Conservation (phyloP, 1,140 invertebrate genomes). For the Conus betulinus region DNA sequence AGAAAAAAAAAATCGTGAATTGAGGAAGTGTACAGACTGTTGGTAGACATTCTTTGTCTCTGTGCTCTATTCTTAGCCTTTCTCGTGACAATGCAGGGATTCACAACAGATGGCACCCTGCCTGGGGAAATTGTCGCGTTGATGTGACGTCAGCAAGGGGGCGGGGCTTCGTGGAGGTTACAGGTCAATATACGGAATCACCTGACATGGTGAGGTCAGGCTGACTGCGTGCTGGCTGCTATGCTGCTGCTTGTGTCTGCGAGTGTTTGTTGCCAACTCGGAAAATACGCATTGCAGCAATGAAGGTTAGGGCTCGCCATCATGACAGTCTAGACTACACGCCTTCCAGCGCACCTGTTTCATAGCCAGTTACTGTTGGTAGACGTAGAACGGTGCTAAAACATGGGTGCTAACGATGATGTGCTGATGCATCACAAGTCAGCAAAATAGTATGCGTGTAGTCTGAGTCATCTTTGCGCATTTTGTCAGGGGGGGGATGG, state of each 20-base stretch:
- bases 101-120: slow-evolving; percentile 25
- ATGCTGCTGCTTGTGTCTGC: not conserved
- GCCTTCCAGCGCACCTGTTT: no score
- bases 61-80: slow-evolving; percentile 27
- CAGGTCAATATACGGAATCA: slow-evolving; percentile 3
- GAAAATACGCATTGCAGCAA: not conserved
- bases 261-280: slow-evolving; percentile 6
- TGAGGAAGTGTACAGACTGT: slow-evolving; percentile 2
- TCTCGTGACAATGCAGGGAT: slow-evolving; percentile 34
- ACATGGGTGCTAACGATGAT: no score
- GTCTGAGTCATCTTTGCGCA: no score
- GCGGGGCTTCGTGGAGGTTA: slow-evolving; percentile 23
- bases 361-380: no score
- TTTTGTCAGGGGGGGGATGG: no score
- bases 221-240: not conserved
- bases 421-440: no score
- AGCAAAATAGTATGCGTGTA: no score
- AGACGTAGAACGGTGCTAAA: no score
- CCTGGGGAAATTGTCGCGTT: slow-evolving; percentile 18
- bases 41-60: slow-evolving; percentile 31
- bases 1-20: not conserved
- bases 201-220: slow-evolving; percentile 6
- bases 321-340: no score
- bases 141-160: slow-evolving; percentile 25
- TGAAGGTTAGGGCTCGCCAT: no score